These are phyloP conservation scores for Sardinella longiceps DNA, from an alignment of 2,797 vertebrate genomes.

Conservation along the genomic window DNA sequence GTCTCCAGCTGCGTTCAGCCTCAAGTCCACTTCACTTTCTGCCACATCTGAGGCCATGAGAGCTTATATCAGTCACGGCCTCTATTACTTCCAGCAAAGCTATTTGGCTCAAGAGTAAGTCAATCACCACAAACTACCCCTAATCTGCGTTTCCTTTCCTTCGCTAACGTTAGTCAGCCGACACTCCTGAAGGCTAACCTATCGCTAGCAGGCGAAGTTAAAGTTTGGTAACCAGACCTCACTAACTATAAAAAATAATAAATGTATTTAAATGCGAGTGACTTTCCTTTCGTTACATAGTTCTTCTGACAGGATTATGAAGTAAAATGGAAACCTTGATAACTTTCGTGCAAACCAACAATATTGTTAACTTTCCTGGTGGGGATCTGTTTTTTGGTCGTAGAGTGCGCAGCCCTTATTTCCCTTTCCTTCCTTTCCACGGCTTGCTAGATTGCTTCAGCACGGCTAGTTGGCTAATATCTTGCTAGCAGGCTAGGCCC, in stretches of 20 bases:
- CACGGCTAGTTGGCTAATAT: constrained; percentile 5
- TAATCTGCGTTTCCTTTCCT: constrained; percentile 14
- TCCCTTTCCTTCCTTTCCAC: constrained; percentile 64
- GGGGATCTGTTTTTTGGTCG: constrained; percentile 33
- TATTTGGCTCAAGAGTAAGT: neutral
- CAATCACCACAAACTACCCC: neutral
- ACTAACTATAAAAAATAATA: neutral
- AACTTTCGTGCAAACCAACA: neutral
- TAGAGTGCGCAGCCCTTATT: constrained; percentile 54
- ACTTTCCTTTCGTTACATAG: constrained; percentile 18
- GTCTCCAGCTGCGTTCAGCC: constrained; percentile 54
- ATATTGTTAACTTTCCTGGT: neutral
- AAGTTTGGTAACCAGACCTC: neutral
- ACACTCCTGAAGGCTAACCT: neutral
- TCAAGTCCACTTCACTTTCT: constrained; percentile 63
- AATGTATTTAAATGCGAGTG: neutral
- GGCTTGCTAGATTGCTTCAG: constrained; percentile 33
- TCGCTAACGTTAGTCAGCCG: neutral
- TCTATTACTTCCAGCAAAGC: constrained; percentile 27
- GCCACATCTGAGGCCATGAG: constrained; percentile 74
- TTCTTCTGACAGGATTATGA: neutral
- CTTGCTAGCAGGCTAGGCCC: neutral
- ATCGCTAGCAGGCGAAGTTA: neutral
- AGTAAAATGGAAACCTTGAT: neutral
- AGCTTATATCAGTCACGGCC: constrained; percentile 36